These are phyloP conservation scores for Amphipoea oculea DNA, from an alignment of 2,888 invertebrate species.

Conservation along the genomic window DNA sequence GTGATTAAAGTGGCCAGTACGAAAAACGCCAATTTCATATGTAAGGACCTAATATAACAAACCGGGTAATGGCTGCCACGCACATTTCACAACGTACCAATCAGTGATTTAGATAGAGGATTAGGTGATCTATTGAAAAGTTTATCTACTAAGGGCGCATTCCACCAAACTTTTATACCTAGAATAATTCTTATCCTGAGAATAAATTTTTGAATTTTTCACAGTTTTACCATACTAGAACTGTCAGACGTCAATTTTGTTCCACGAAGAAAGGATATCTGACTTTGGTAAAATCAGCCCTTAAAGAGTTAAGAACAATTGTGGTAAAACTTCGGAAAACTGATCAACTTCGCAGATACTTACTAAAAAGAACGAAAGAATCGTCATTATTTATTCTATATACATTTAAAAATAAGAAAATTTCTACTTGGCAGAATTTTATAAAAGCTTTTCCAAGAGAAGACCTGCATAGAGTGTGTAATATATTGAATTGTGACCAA, in stretches of 20 bases:
- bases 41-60: no score
- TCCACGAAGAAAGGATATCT: no score
- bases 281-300: not conserved
- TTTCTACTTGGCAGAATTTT: conserved; percentile 23
- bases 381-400: conserved; percentile 20
- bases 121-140: not conserved
- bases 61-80: not conserved
- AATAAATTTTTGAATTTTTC: no score
- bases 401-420: conserved; percentile 26
- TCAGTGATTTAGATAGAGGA: not conserved
- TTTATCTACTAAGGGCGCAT: no score
- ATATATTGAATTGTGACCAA: conserved; percentile 60
- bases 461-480: conserved; percentile 37
- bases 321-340: conserved; percentile 7
- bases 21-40: no score
- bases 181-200: no score
- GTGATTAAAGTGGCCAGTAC: no score
- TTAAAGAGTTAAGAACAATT: conserved; percentile 6
- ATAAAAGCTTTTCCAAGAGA: conserved; percentile 32
- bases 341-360: not conserved
- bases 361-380: not conserved
- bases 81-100: not conserved
- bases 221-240: no score
- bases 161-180: no score
- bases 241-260: no score